Base-by-base conservation (phyloP, 92 coral and sea anemone genomes). In the Epizoanthus illoricatus region DNA sequence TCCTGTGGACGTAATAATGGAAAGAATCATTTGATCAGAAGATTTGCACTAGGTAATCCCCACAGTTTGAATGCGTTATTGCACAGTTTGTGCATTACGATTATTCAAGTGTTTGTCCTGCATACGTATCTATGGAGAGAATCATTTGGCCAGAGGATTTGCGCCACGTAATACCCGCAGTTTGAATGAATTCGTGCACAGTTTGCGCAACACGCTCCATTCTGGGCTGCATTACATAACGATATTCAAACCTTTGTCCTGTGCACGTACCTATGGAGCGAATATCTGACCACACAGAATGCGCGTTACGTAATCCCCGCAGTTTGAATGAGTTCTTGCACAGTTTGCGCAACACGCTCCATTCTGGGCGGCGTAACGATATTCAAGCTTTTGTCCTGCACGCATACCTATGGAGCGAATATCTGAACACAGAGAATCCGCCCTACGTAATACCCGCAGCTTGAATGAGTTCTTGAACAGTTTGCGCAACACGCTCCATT, bases 171-270 rank as follows among this genome's bases (percentile, higher is more conserved):
- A 73, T 60, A 18, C 64, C 80, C 57, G 84, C 65, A 76, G 75
- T 85, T 8, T 86, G 73, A 52, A 92, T 86, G 73, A 92, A 74
- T 49, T 87, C 80, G 12, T 82, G 65, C 54, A 92, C 86, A 21
- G 41, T 74, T 52, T 55, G 75, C 28, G 92, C 97, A 11, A 92
- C 68, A 28, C 80, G 87, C 73, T 90, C 97, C 61, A 92, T 90
- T 7, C 57, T 68, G 0, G 92, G 90, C n/a, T 88, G 90, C 18
- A 28, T 28, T 28, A 28, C 36, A 28, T 28, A 28, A 28, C 36
- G 36, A 28, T 28, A 49, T 49, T 49, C 55, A 49, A 7, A 2
- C 55, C 8, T 49, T 49, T 49, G 55, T 8, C 55, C 55, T 5
- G 55, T 8, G 11, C 55, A 49, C 55, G 55, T 49, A 49, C 55